Evolutionary conservation across 2,888 invertebrate species (phyloP).

Genomic region (Phaedon cochleariae): DNA sequence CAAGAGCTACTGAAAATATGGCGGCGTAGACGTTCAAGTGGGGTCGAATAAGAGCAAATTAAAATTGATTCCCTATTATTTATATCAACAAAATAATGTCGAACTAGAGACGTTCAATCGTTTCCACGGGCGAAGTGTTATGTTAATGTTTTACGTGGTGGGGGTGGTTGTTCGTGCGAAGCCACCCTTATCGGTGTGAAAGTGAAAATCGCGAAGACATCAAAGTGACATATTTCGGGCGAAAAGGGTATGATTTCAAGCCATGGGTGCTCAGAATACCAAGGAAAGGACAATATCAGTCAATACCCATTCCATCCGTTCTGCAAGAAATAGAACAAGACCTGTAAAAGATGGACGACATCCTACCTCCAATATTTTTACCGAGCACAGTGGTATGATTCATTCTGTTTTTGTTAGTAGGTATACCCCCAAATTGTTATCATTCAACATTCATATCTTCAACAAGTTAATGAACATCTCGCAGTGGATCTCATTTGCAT

Average conservation of each 20-base stretch:
- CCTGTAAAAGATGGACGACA: conserved; percentile 83
- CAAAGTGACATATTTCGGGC: conserved; percentile 57
- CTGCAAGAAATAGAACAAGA: conserved; percentile 78
- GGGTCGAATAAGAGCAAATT: conserved; percentile 57
- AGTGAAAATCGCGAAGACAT: conserved; percentile 52
- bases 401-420: conserved; percentile 35
- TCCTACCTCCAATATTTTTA: conserved; percentile 91
- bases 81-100: conserved; percentile 49
- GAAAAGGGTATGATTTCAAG: conserved; percentile 62
- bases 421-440: neutral
- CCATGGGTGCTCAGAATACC: conserved; percentile 93
- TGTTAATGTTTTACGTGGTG: conserved; percentile 50
- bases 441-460: neutral
- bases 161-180: conserved; percentile 28
- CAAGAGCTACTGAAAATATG: conserved; percentile 52
- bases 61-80: conserved; percentile 48
- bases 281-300: conserved; percentile 84
- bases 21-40: conserved; percentile 58
- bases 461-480: neutral
- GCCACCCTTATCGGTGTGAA: conserved; percentile 56
- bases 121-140: conserved; percentile 37
- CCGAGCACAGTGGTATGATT: conserved; percentile 90
- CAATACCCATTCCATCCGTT: conserved; percentile 76
- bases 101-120: conserved; percentile 36
- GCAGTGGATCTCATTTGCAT: conserved; percentile 2